These are phyloP conservation scores for Eufriesea mexicana DNA, from an alignment of 1,140 invertebrate species.

Conservation along the genomic window DNA sequence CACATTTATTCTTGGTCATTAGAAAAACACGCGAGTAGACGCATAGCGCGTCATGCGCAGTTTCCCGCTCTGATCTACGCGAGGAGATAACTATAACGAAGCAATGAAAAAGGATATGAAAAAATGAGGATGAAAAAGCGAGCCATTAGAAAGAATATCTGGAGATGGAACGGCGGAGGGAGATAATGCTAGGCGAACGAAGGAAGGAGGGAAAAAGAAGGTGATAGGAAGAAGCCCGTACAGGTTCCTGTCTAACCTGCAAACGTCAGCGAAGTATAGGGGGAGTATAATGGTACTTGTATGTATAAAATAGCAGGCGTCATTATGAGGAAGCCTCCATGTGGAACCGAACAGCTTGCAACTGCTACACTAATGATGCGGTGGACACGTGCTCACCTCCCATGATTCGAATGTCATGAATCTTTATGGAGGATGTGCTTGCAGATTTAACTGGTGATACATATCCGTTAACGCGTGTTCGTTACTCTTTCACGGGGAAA, in stretches of 20 bases:
- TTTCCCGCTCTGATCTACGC: neutral
- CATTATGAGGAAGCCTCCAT: constrained; percentile 68
- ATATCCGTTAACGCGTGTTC: neutral
- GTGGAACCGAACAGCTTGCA: constrained; percentile 44
- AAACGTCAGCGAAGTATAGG: neutral
- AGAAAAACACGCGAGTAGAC: neutral
- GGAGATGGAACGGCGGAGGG: neutral
- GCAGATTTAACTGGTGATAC: constrained; percentile 10
- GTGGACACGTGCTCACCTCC: constrained; percentile 73
- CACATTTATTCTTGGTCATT: neutral
- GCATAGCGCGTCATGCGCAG: neutral
- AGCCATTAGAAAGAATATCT: neutral
- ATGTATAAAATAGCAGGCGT: constrained; percentile 71
- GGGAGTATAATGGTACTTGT: constrained; percentile 20
- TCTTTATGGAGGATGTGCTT: constrained; percentile 49
- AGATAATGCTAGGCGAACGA: neutral
- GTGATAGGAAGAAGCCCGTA: neutral
- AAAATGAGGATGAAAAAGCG: neutral
- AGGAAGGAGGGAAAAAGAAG: neutral
- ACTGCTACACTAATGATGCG: constrained; percentile 74
- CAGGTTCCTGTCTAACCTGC: neutral
- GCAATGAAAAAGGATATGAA: no score
- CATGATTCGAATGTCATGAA: constrained; percentile 70
- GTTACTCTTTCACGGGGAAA: no score
- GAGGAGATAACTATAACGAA: neutral